Evolutionary conservation across 2,888 invertebrate genomes (phyloP).

Genomic region (Pinctada fucata): DNA sequence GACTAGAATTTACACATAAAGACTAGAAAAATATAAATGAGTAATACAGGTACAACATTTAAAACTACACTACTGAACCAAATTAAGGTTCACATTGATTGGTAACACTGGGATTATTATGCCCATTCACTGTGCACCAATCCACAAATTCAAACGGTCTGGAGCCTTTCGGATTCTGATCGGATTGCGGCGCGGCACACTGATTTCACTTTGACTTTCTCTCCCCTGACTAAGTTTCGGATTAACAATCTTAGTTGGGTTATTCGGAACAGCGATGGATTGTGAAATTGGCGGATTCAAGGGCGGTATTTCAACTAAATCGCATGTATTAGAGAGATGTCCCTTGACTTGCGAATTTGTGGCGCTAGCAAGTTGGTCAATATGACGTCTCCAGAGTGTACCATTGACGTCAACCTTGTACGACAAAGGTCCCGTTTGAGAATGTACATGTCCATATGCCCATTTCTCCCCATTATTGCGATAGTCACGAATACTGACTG

Average conservation of each 20-base stretch:
- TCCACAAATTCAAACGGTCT: neutral
- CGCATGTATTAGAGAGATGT: neutral
- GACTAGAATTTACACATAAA: neutral
- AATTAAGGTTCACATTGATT: neutral
- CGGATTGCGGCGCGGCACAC: neutral
- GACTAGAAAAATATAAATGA: neutral
- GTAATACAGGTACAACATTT: neutral
- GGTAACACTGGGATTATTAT: slow-evolving; percentile 12
- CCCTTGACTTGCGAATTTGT: no score
- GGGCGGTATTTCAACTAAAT: neutral
- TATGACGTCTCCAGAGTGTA: slow-evolving; percentile 22
- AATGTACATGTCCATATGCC: slow-evolving; percentile 12
- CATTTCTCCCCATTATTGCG: slow-evolving; percentile 18
- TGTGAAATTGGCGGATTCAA: slow-evolving; percentile 1
- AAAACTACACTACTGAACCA: neutral
- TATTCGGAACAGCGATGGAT: neutral
- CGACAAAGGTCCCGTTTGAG: slow-evolving; percentile 32
- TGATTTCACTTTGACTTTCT: slow-evolving; percentile 1
- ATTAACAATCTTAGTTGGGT: neutral
- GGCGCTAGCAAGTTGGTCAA: slow-evolving; percentile 20
- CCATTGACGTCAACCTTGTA: slow-evolving; percentile 27
- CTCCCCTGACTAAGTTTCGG: slow-evolving; percentile 1
- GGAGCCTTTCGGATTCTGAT: neutral
- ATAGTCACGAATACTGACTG: slow-evolving; percentile 2
- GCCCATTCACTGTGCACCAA: slow-evolving; percentile 6